Conservation (phyloP, 64 coral and sea anemone genomes). For the Catalaphyllia jardinei region DNA sequence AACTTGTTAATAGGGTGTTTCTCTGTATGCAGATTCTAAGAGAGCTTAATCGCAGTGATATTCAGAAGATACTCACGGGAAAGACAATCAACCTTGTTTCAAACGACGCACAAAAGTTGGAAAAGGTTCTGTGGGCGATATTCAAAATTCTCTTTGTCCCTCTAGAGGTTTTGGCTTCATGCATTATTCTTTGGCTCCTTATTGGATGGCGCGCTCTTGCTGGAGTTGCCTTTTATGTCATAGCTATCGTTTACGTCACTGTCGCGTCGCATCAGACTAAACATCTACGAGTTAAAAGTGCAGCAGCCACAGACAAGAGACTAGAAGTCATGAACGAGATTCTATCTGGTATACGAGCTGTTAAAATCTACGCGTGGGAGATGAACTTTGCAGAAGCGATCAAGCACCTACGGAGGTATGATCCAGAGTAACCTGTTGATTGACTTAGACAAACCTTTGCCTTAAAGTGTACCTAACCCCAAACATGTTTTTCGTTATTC, state of each 20-base stretch:
- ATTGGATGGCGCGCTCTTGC: constrained; percentile 44
- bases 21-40: not conserved
- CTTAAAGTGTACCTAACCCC: not conserved
- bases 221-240: not conserved
- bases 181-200: not conserved
- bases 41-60: not conserved
- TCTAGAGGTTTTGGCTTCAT: not conserved
- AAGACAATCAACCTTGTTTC: constrained; percentile 42
- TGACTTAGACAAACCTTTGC: not conserved
- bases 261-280: constrained; percentile 1
- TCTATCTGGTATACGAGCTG: constrained; percentile 53
- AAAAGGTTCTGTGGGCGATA: not conserved
- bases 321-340: constrained; percentile 37
- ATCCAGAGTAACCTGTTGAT: not conserved
- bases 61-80: constrained; percentile 18
- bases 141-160: not conserved
- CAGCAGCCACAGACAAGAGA: constrained; percentile 27
- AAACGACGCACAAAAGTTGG: constrained; percentile 31
- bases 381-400: constrained; percentile 16
- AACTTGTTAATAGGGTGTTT: not conserved
- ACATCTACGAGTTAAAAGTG: constrained; percentile 2
- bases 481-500: not conserved
- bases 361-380: constrained; percentile 53
- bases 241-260: not conserved
- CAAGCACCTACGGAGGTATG: constrained; percentile 29